Conservation (phyloP, 2,113 vertebrate species). For the Dipodomys spectabilis region DNA sequence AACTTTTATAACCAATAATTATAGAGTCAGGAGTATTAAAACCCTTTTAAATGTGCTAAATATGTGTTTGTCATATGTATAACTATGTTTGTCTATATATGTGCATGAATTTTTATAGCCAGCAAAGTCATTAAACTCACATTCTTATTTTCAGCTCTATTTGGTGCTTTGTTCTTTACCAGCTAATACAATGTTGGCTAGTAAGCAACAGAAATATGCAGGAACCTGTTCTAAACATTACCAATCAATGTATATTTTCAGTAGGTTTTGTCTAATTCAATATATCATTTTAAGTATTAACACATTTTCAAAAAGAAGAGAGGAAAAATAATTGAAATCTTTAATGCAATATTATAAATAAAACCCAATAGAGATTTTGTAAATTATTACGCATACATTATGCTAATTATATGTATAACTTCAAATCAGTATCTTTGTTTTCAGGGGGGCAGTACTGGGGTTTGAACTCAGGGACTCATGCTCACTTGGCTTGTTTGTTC, state of each 20-base stretch:
- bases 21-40: background rate
- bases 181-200: background rate
- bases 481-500: too few relatives aligned
- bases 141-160: background rate
- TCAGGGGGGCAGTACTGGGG: too few relatives aligned
- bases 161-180: background rate
- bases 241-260: background rate
- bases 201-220: background rate
- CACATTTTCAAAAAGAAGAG: slow-evolving; percentile 4
- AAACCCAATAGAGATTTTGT: background rate
- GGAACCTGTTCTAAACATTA: background rate
- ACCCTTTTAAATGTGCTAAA: background rate
- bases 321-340: slow-evolving; percentile 2
- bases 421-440: too few relatives aligned
- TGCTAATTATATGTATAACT: background rate
- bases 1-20: background rate
- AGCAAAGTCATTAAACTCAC: background rate
- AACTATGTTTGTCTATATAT: background rate
- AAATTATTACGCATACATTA: background rate
- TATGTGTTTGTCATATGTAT: background rate
- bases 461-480: too few relatives aligned
- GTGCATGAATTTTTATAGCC: background rate
- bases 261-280: background rate
- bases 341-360: background rate
- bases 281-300: background rate